Conservation (phyloP, 1,140 invertebrate species). For the Venturia canescens region DNA sequence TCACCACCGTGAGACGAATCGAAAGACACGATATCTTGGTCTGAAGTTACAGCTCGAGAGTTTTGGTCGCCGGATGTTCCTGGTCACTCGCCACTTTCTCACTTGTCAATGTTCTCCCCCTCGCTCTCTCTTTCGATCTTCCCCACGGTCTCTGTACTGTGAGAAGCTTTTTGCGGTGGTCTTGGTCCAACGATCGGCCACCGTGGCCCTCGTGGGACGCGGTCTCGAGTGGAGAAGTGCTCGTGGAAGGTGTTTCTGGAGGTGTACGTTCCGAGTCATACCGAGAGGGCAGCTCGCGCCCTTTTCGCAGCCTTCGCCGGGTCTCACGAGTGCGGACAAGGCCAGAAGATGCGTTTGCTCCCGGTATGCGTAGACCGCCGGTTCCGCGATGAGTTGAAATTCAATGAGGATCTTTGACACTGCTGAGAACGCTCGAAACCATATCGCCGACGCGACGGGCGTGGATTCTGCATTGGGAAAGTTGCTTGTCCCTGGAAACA, state of each 20-base stretch:
- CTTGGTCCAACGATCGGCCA: constrained; percentile 50
- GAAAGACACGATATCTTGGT: constrained; percentile 39
- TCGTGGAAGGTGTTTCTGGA: not conserved
- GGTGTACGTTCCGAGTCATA: not conserved
- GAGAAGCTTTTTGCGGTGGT: constrained; percentile 52
- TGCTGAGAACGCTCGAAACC: not conserved
- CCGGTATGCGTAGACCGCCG: not conserved
- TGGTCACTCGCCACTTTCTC: not conserved
- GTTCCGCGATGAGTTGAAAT: constrained; percentile 34
- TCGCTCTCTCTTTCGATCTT: not conserved
- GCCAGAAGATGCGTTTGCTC: not conserved
- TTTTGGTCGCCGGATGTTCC: not conserved
- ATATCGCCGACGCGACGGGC: not conserved
- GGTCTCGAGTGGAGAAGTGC: not conserved
- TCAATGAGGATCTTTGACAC: constrained; percentile 30
- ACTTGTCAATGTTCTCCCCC: constrained; percentile 3
- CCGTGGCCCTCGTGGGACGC: constrained; percentile 29
- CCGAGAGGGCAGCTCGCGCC: not conserved
- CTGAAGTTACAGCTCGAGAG: constrained; percentile 35
- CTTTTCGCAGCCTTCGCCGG: not conserved
- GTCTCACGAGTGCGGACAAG: constrained; percentile 22
- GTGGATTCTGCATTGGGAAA: not conserved
- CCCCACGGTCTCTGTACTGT: not conserved
- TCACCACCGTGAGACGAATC: constrained; percentile 16
- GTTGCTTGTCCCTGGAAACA: too few species aligned